These are phyloP conservation scores for Myotis findleyi DNA, from an alignment of 2,797 vertebrate genomes.

Conservation along the genomic window DNA sequence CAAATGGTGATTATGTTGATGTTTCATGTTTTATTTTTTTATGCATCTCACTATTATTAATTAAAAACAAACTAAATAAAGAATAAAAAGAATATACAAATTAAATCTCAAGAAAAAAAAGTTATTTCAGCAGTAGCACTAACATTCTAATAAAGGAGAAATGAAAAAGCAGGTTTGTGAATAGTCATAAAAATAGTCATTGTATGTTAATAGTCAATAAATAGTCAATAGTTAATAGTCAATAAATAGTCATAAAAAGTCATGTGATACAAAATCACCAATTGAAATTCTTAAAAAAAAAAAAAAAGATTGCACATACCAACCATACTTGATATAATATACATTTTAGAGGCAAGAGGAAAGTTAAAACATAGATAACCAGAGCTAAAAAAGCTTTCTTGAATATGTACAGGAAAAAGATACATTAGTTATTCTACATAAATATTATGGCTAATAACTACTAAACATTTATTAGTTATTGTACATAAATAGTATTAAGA, in stretches of 20 bases:
- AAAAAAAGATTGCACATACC: not conserved
- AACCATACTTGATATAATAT: not conserved
- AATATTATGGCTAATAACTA: no score
- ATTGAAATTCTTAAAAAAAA: not conserved
- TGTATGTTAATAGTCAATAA: no score
- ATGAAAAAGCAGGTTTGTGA: not conserved
- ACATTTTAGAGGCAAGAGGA: not conserved
- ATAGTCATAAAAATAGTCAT: not conserved
- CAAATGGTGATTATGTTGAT: not conserved
- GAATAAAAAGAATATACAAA: not conserved
- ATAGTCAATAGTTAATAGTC: no score
- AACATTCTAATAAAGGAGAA: not conserved
- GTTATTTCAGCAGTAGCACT: not conserved
- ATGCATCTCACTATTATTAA: not conserved
- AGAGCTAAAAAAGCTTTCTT: not conserved
- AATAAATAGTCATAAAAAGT: not conserved
- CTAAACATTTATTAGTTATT: no score
- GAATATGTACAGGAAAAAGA: not conserved
- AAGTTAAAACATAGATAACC: not conserved
- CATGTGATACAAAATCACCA: not conserved
- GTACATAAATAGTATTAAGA: not conserved
- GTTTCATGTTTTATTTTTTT: conserved; percentile 32
- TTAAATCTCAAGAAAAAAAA: conserved; percentile 47
- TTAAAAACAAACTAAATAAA: conserved; percentile 7
- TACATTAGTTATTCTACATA: not conserved